phyloP scores from a whole-genome alignment of 37 sponge, comb jelly and placozoan genomes.

The Axinella damicornis region DNA sequence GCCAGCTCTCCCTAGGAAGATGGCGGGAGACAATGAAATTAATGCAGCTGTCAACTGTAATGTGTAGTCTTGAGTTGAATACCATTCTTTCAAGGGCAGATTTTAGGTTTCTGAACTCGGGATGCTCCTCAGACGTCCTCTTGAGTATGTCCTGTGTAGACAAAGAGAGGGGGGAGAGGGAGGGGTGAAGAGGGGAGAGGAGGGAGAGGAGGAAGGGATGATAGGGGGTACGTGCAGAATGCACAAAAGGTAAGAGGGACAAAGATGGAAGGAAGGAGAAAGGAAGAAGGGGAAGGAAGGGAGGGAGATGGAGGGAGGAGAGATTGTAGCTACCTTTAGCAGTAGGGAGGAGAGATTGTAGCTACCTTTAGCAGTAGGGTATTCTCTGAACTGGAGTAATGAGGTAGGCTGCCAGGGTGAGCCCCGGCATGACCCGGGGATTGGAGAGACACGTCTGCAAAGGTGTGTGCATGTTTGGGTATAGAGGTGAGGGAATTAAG shows the following conservation, averaged over 20 bases:
- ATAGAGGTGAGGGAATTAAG: too few relatives aligned
- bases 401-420: slow-evolving; percentile 81
- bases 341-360: too few relatives aligned
- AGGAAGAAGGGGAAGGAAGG: not conserved
- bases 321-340: too few relatives aligned
- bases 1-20: slow-evolving; percentile 67
- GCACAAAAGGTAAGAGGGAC: not conserved
- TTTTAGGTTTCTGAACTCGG: slow-evolving; percentile 68
- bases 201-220: slow-evolving; percentile 71
- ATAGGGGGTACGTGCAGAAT: too few relatives aligned
- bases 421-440: too few relatives aligned
- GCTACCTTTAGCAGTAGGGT: slow-evolving; percentile 89
- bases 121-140: slow-evolving; percentile 67
- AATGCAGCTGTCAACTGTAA: not conserved
- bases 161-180: not conserved
- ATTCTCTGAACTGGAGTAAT: slow-evolving; percentile 95
- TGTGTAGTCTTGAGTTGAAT: not conserved
- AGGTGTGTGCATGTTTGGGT: not conserved
- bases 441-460: slow-evolving; percentile 55
- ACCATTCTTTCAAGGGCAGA: slow-evolving; percentile 73
- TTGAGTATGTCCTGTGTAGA: slow-evolving; percentile 61
- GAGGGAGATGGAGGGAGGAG: not conserved
- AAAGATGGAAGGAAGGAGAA: not conserved
- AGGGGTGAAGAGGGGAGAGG: too few relatives aligned
- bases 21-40: not conserved